Percentiles rank a stretch among this genome's conserved stretches.
Conservation (phyloP, 1,140 invertebrate genomes). For the Araneus ventricosus region DNA sequence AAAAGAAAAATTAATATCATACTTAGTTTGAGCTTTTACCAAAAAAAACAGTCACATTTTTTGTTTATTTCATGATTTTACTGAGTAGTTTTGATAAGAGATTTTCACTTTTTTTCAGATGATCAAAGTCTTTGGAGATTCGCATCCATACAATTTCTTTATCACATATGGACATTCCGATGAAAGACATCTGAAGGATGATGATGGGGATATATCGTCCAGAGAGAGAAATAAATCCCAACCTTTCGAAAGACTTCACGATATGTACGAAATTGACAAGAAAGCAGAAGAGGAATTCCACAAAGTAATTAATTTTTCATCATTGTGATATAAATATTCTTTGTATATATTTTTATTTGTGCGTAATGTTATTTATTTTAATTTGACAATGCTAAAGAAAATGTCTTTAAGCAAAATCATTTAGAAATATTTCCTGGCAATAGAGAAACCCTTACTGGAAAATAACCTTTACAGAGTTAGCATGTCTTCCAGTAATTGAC, state of each 20-base stretch:
- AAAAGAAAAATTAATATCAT: neutral
- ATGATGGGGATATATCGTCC: neutral
- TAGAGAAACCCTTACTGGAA: no score
- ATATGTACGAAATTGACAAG: constrained; percentile 39
- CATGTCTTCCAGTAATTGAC: no score
- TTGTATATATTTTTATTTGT: no score
- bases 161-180: constrained; percentile 19
- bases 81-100: neutral
- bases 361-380: no score
- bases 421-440: no score
- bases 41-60: neutral
- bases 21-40: neutral
- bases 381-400: no score
- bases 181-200: neutral
- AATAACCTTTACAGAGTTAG: no score
- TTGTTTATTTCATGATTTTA: neutral
- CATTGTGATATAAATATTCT: no score
- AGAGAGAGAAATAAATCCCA: neutral
- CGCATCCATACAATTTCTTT: constrained; percentile 20
- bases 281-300: constrained; percentile 45
- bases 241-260: constrained; percentile 24
- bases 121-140: constrained; percentile 57
- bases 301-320: neutral
- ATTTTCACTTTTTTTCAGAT: constrained; percentile 29
- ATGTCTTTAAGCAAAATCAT: no score